Conservation (phyloP, 2,113 vertebrate species). For the Heptranchias perlo region DNA sequence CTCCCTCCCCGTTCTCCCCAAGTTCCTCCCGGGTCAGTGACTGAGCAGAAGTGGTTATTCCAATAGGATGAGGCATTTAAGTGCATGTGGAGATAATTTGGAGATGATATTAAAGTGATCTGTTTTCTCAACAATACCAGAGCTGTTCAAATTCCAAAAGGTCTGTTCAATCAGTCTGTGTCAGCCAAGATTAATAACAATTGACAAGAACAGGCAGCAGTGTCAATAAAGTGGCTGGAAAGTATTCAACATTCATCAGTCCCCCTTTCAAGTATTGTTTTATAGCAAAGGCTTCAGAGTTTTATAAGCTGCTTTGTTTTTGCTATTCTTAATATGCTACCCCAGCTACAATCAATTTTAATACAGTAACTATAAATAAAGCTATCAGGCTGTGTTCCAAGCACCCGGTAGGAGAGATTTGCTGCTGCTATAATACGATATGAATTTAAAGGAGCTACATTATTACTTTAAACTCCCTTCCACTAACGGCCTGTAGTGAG, state of each 20-base stretch:
- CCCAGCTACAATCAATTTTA: background rate
- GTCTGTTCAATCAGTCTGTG: background rate
- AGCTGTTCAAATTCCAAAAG: conserved; percentile 8
- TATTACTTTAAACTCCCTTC: background rate
- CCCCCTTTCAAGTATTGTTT: background rate
- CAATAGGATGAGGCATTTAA: background rate
- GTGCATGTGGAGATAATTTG: too few species aligned
- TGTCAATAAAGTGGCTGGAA: background rate
- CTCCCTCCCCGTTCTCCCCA: background rate
- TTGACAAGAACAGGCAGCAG: background rate
- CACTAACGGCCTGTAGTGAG: background rate
- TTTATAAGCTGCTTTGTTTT: background rate
- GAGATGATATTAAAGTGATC: too few species aligned
- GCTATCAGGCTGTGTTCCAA: background rate
- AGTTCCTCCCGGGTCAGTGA: background rate
- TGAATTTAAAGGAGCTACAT: background rate
- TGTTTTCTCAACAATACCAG: background rate
- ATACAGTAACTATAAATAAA: background rate
- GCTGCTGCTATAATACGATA: background rate
- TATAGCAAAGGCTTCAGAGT: background rate
- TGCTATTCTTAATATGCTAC: background rate
- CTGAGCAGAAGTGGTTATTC: background rate
- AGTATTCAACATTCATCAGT: conserved; percentile 18
- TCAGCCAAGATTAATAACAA: background rate
- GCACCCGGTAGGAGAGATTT: background rate